Percentiles rank a stretch among this genome's conserved stretches.
These are phyloP conservation scores for Choreutis nemorana DNA, from an alignment of 2,888 invertebrate species.

Conservation along the genomic window DNA sequence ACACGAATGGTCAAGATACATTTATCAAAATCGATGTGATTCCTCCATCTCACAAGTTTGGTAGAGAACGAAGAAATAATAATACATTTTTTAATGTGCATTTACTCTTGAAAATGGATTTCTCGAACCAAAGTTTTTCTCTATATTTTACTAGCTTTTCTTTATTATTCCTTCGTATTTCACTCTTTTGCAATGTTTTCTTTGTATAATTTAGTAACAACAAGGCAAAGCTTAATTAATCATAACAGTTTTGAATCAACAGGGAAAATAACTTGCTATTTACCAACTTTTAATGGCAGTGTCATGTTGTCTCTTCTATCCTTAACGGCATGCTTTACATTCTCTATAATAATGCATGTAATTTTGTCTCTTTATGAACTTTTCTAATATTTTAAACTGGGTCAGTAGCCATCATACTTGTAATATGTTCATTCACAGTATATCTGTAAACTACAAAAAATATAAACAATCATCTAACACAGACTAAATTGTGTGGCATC, in stretches of 20 bases:
- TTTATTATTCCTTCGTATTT: constrained; percentile 18
- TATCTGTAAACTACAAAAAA: constrained; percentile 13
- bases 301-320: constrained; percentile 27
- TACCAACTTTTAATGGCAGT: neutral
- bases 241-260: constrained; percentile 13
- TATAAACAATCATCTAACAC: constrained; percentile 15
- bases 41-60: too few species aligned
- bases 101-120: too few species aligned
- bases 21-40: too few species aligned
- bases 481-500: constrained; percentile 59
- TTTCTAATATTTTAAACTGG: constrained; percentile 19
- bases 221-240: constrained; percentile 27
- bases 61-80: too few species aligned
- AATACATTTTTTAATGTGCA: too few species aligned
- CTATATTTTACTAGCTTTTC: too few species aligned
- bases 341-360: constrained; percentile 25
- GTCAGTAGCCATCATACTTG: constrained; percentile 28
- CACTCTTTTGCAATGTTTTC: constrained; percentile 66
- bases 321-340: constrained; percentile 34
- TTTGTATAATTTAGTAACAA: constrained; percentile 27
- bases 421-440: constrained; percentile 23
- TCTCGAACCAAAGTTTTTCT: too few species aligned
- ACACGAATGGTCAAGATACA: too few species aligned
- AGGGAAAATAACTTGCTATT: constrained; percentile 8
- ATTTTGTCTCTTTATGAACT: constrained; percentile 19